These are phyloP conservation scores for Diarsia rubi DNA, from an alignment of 2,888 invertebrate species.

Conservation along the genomic window DNA sequence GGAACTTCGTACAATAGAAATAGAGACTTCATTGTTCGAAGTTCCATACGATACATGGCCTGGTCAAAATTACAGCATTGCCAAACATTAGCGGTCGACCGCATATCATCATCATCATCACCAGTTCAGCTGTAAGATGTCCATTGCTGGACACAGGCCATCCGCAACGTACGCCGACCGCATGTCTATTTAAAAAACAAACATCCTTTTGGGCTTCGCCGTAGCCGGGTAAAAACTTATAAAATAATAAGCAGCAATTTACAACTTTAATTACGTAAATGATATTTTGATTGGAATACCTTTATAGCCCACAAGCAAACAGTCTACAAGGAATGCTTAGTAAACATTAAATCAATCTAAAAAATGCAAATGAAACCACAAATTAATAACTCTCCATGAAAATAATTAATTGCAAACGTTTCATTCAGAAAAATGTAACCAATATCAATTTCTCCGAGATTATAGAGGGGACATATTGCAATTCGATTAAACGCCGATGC, in stretches of 20 bases:
- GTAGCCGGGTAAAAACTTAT: background rate
- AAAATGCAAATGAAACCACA: constrained; percentile 27
- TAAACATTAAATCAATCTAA: constrained; percentile 31
- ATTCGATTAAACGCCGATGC: constrained; percentile 72
- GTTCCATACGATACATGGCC: background rate
- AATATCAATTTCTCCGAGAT: constrained; percentile 48
- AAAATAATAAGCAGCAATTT: background rate
- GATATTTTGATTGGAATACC: constrained; percentile 12
- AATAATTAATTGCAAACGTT: constrained; percentile 33
- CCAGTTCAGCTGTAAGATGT: too few relatives aligned
- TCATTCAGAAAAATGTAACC: constrained; percentile 42
- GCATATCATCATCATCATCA: background rate
- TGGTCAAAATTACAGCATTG: background rate
- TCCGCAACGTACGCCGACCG: too few relatives aligned
- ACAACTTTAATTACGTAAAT: background rate
- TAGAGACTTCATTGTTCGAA: too few relatives aligned
- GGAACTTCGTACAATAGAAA: too few relatives aligned
- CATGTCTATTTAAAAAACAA: background rate
- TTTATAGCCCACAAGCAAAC: background rate
- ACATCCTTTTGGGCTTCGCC: background rate
- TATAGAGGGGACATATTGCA: constrained; percentile 61
- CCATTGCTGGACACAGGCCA: too few relatives aligned
- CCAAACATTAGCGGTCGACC: background rate
- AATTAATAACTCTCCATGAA: constrained; percentile 35
- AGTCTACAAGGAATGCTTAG: constrained; percentile 9